A percentile compares a stretch with the other conserved stretches of the same genome.
phyloP scores from a whole-genome alignment of 2,797 vertebrate genomes.

The Sus cebifrons region DNA sequence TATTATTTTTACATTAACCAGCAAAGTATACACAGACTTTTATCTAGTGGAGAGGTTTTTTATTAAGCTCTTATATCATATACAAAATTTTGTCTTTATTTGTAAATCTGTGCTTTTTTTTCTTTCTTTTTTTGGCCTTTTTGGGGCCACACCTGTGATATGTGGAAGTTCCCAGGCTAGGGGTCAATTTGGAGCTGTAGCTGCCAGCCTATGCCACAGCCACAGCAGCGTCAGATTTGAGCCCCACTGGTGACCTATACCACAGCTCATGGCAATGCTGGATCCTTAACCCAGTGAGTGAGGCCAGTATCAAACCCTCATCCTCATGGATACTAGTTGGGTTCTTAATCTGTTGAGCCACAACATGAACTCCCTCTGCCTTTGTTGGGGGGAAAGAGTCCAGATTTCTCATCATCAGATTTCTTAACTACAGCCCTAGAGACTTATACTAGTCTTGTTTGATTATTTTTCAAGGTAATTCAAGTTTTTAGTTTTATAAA shows the following conservation, averaged over 20 bases:
- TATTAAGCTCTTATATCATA: not conserved
- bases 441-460: not conserved
- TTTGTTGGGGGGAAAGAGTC: not conserved
- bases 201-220: too few species aligned
- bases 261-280: too few species aligned
- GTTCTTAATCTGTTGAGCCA: too few species aligned
- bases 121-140: not conserved
- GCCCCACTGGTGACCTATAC: too few species aligned
- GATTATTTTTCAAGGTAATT: slow-evolving; percentile 58
- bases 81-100: not conserved
- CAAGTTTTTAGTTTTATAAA: slow-evolving; percentile 8
- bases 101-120: not conserved
- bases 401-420: not conserved
- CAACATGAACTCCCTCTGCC: too few species aligned
- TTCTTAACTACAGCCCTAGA: not conserved
- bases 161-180: too few species aligned
- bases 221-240: too few species aligned
- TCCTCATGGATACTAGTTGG: too few species aligned
- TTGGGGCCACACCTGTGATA: too few species aligned
- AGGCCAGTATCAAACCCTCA: too few species aligned
- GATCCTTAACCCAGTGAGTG: too few species aligned
- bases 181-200: too few species aligned
- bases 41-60: not conserved
- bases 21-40: not conserved
- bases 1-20: slow-evolving; percentile 23